These are phyloP conservation scores for Microplitis mediator DNA, from an alignment of 1,140 invertebrate genomes.

Conservation along the genomic window DNA sequence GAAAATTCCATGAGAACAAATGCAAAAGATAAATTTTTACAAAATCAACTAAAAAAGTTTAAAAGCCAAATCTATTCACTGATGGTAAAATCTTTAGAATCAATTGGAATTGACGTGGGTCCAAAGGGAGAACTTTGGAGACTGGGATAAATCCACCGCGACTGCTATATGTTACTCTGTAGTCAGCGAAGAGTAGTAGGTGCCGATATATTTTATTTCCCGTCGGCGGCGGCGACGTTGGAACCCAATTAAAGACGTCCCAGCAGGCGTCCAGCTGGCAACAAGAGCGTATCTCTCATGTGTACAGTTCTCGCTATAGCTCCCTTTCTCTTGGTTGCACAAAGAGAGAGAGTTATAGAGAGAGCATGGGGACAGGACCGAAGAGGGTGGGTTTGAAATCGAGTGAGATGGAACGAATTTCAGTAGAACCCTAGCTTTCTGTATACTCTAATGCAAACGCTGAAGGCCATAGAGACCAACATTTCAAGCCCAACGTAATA, in stretches of 20 bases:
- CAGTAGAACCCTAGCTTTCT: too few relatives aligned
- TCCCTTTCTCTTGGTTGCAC: constrained; percentile 7
- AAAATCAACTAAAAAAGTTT: too few relatives aligned
- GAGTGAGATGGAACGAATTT: too few relatives aligned
- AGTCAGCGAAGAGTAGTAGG: neutral
- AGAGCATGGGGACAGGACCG: neutral
- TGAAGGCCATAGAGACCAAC: too few relatives aligned
- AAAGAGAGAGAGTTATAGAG: neutral
- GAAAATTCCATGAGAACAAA: too few relatives aligned
- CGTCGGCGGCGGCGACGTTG: constrained; percentile 42
- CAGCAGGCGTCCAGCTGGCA: constrained; percentile 46
- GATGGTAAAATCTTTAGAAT: neutral
- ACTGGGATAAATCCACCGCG: neutral
- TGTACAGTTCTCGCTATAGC: neutral
- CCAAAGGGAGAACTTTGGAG: neutral
- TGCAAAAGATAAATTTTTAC: too few relatives aligned
- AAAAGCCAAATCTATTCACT: neutral
- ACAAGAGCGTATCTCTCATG: too few relatives aligned
- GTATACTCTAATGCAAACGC: neutral
- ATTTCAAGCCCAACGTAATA: constrained; percentile 34
- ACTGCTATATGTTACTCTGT: neutral
- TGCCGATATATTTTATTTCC: constrained; percentile 49
- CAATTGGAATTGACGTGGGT: constrained; percentile 1
- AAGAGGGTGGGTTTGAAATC: too few relatives aligned
- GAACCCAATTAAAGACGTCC: constrained; percentile 63